Percentiles rank a stretch among this genome's conserved stretches.
Conservation (phyloP, 2,797 vertebrate species). For the Microhierax caerulescens region DNA sequence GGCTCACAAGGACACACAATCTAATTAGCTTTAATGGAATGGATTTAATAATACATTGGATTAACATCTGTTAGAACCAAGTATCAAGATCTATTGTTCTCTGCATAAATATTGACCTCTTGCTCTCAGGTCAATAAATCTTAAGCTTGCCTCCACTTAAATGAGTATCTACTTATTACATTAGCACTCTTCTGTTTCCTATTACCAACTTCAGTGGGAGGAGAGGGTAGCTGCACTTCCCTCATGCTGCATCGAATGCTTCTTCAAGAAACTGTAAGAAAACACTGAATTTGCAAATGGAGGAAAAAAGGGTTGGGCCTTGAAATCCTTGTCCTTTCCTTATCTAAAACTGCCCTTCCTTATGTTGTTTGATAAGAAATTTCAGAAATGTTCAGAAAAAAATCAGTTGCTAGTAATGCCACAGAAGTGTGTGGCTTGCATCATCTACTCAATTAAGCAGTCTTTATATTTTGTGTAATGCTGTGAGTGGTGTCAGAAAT, state of each 20-base stretch:
- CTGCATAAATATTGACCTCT: conserved; percentile 53
- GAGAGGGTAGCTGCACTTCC: neutral
- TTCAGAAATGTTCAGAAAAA: neutral
- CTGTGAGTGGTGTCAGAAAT: neutral
- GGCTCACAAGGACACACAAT: neutral
- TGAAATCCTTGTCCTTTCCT: neutral
- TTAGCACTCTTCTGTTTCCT: neutral
- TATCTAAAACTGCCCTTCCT: neutral
- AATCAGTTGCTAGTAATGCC: neutral
- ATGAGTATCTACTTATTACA: neutral
- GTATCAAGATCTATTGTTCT: conserved; percentile 47
- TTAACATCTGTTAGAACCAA: conserved; percentile 25
- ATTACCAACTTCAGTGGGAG: neutral
- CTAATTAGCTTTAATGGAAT: conserved; percentile 47
- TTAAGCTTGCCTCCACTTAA: conserved; percentile 33
- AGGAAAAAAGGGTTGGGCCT: neutral
- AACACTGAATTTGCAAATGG: neutral
- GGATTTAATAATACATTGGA: conserved; percentile 47
- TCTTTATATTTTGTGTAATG: neutral
- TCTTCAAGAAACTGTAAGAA: neutral
- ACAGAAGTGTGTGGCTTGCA: neutral
- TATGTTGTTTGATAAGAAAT: neutral
- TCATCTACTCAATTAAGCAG: neutral
- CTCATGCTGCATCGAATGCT: neutral
- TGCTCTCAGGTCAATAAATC: conserved; percentile 44